Percentiles rank a stretch among this genome's conserved stretches.
phyloP scores from a whole-genome alignment of 2,888 invertebrate species.

The Azorinus chamasolen region DNA sequence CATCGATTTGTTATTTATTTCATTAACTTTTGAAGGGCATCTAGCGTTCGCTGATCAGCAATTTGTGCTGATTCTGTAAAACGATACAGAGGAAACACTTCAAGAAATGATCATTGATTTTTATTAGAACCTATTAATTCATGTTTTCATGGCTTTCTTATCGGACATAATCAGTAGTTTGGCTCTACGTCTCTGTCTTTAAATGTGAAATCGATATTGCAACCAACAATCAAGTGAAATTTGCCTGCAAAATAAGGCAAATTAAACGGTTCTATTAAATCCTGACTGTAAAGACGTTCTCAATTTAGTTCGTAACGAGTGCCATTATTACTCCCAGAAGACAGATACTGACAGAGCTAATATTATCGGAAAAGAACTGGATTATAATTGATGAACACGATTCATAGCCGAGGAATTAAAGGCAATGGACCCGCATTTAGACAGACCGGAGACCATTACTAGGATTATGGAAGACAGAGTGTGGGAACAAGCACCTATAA shows the following conservation, averaged over 20 bases:
- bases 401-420: slow-evolving; percentile 11
- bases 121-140: slow-evolving; percentile 41
- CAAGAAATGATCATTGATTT: slow-evolving; percentile 23
- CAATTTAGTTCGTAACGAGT: slow-evolving; percentile 46
- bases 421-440: slow-evolving; percentile 8
- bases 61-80: slow-evolving; percentile 22
- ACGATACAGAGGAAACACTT: too few relatives aligned
- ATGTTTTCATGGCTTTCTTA: slow-evolving; percentile 50
- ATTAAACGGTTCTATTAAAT: slow-evolving; percentile 55
- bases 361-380: slow-evolving; percentile 35
- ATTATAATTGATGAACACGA: slow-evolving; percentile 34
- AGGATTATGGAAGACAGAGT: too few relatives aligned
- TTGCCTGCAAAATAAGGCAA: slow-evolving; percentile 57
- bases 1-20: too few relatives aligned
- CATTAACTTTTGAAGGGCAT: too few relatives aligned
- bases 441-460: too few relatives aligned
- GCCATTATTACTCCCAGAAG: slow-evolving; percentile 37
- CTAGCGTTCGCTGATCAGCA: slow-evolving; percentile 51
- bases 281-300: slow-evolving; percentile 38
- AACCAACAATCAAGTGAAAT: slow-evolving; percentile 53
- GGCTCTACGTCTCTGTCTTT: slow-evolving; percentile 39
- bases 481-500: too few relatives aligned
- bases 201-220: slow-evolving; percentile 56
- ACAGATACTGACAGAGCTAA: slow-evolving; percentile 36
- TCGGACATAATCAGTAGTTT: slow-evolving; percentile 56